A percentile compares a stretch with the other conserved stretches of the same genome.
Evolutionary conservation across 2,888 invertebrate genomes (phyloP).

Genomic region (Aricia artaxerxes): DNA sequence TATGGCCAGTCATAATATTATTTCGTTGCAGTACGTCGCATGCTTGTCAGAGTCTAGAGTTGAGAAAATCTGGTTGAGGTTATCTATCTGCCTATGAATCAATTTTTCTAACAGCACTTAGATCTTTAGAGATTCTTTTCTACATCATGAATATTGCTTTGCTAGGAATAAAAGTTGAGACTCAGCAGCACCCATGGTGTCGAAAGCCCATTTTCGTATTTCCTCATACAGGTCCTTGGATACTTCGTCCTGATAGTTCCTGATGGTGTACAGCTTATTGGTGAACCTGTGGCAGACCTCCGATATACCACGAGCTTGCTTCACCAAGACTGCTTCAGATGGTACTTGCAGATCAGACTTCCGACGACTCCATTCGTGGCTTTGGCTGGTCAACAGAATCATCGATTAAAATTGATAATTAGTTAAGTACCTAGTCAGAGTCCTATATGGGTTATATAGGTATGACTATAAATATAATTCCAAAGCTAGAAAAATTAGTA

Average conservation of each 20-base stretch:
- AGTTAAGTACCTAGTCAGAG: background rate
- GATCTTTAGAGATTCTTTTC: no score
- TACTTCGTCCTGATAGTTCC: conserved; percentile 84
- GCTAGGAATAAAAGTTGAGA: background rate
- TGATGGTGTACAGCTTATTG: conserved; percentile 72
- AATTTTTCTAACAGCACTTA: no score
- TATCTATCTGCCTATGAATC: no score
- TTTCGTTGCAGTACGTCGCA: no score
- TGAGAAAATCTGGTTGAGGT: no score
- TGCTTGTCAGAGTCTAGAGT: no score
- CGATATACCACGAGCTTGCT: conserved; percentile 65
- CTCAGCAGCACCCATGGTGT: conserved; percentile 77
- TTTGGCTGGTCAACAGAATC: conserved; percentile 62
- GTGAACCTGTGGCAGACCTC: conserved; percentile 62
- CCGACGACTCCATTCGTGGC: conserved; percentile 81
- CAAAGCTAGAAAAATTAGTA: no score
- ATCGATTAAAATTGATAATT: background rate
- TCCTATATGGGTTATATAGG: no score
- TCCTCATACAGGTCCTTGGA: conserved; percentile 79
- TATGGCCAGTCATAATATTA: no score
- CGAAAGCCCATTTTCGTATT: conserved; percentile 84
- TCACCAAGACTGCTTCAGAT: conserved; percentile 56
- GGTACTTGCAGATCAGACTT: conserved; percentile 74
- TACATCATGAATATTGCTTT: no score
- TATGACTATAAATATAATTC: no score